phyloP scores from a whole-genome alignment of 2,888 invertebrate genomes.

The Oithona nana region DNA sequence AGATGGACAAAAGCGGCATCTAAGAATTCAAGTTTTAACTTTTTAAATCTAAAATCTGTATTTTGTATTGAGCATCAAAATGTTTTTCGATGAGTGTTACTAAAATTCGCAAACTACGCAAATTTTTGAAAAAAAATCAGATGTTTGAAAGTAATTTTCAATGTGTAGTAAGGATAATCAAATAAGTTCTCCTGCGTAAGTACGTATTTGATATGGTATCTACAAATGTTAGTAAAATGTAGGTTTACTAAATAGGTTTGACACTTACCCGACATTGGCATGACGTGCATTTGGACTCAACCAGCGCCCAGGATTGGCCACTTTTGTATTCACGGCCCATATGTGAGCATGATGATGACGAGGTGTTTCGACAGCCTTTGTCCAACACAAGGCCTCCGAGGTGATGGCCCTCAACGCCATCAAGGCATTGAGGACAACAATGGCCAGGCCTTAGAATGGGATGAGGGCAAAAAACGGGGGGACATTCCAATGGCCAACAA shows the following conservation, averaged over 20 bases:
- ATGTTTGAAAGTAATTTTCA: no score
- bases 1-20: neutral
- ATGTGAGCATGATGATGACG: neutral
- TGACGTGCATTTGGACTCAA: neutral
- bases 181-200: no score
- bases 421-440: conserved; percentile 48
- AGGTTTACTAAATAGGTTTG: neutral
- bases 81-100: neutral
- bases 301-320: neutral
- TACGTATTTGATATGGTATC: no score
- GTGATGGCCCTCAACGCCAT: neutral
- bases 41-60: neutral
- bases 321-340: neutral
- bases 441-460: conserved; percentile 43
- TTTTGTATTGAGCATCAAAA: neutral
- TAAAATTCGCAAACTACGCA: neutral
- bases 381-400: neutral
- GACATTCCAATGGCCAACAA: conserved; percentile 72
- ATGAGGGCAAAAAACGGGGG: conserved; percentile 38
- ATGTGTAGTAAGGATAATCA: no score
- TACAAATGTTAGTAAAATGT: neutral
- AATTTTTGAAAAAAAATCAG: no score
- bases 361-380: no score
- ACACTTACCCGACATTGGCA: neutral
- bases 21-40: neutral